Evolutionary conservation across 1,140 invertebrate species (phyloP), one percentile per base, ranked within the genome.

Genomic region (Ectropis grisescens): DNA sequence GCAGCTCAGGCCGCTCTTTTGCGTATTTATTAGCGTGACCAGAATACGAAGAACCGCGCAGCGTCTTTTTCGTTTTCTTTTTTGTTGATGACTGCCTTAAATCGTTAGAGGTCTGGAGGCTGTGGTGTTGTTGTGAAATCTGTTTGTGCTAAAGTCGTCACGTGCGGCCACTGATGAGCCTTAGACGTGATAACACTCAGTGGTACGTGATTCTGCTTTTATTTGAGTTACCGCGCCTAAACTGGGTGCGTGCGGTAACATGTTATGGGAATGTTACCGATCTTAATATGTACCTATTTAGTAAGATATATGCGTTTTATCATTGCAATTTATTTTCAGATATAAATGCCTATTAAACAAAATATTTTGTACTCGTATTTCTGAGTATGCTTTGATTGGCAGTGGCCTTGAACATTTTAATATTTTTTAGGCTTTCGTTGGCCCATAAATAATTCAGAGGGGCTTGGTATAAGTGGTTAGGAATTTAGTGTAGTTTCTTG

Each of bases 61-160:
- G 34, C 41, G 24, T 45, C 36, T 31, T 47, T n/a, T 46, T 40
- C 32, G 13, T 43, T 29, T 43, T 52, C 19, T 35, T 28, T 42
- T 34, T 19, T 34, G 39, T 30, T 29, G 23, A 31, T 15, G 29
- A 33, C 13, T 13, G 28, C 10, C 13, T 22, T 29, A 33, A 23
- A 37, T 25, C 9, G 29, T 19, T 36, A 28, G 33, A 45, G 61
- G 40, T 54, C 66, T 32, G n/a, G 8, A 4, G 39, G 47, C 25
- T 32, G 39, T 67, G 66, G 68, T 57, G 29, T 29, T 65, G 51
- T 68, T 55, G 52, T 54, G 55, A 68, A 78, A 78, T 78, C 72
- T 74, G 72, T 72, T 75, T 72, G 67, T 54, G 49, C 56, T 70
- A 64, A 74, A 75, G 65, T 70, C 67, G 67, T 75, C 70, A 75